Evolutionary conservation across 1,140 invertebrate genomes (phyloP).

Genomic region (Temnothorax curvispinosus): DNA sequence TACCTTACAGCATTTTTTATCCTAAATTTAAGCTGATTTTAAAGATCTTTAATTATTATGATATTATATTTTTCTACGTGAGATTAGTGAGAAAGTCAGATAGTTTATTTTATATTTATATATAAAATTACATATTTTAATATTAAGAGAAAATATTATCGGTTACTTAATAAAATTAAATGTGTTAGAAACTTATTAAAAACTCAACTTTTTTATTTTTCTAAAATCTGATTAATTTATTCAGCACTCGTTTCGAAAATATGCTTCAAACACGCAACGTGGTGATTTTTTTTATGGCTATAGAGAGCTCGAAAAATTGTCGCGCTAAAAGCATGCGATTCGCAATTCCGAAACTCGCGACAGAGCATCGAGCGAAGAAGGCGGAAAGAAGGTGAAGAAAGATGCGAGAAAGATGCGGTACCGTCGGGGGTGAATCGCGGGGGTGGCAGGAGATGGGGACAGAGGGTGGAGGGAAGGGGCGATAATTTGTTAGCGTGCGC

Average conservation of each 20-base stretch:
- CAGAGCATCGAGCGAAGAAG: neutral
- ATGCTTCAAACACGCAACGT: neutral
- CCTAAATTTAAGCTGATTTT: neutral
- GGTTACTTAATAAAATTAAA: neutral
- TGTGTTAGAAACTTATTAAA: neutral
- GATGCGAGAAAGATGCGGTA: constrained; percentile 13
- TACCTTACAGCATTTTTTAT: neutral
- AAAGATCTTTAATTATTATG: neutral
- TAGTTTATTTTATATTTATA: neutral
- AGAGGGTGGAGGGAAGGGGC: constrained; percentile 59
- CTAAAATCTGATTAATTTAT: neutral
- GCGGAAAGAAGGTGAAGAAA: constrained; percentile 53
- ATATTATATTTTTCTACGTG: neutral
- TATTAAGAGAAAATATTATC: neutral
- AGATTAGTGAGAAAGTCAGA: neutral
- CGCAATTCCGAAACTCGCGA: neutral
- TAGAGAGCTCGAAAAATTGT: neutral
- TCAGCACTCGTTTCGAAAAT: neutral
- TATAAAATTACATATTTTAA: neutral
- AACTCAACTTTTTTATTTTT: neutral
- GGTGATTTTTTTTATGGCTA: neutral
- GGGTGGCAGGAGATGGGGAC: neutral
- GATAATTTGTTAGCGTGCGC: constrained; percentile 83
- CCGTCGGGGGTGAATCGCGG: neutral
- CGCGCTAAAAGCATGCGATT: neutral